These are phyloP conservation scores for Amitus sp. DNA, from an alignment of 2,888 invertebrate species.

Conservation along the genomic window DNA sequence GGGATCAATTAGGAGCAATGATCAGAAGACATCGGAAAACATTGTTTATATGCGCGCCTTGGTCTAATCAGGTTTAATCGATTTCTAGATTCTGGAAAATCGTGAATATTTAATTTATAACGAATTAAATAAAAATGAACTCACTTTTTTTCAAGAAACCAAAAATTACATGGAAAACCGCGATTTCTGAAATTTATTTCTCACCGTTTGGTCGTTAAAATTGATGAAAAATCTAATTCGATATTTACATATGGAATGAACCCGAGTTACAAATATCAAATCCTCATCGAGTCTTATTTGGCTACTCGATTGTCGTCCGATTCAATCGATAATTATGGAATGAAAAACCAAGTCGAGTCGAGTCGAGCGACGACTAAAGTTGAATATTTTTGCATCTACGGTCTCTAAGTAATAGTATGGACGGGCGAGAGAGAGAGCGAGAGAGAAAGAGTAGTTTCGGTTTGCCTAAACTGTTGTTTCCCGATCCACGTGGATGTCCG, in stretches of 20 bases:
- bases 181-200: too few relatives aligned
- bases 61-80: too few relatives aligned
- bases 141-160: too few relatives aligned
- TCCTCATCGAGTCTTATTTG: not conserved
- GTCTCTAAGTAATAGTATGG: slow-evolving; percentile 48
- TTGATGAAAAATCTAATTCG: not conserved
- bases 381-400: not conserved
- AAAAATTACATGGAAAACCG: too few relatives aligned
- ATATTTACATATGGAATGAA: slow-evolving; percentile 1
- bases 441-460: slow-evolving; percentile 54
- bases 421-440: too few relatives aligned
- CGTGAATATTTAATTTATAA: too few relatives aligned
- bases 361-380: not conserved
- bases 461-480: slow-evolving; percentile 82
- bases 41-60: too few relatives aligned
- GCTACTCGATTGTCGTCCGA: not conserved
- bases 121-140: too few relatives aligned
- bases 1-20: too few relatives aligned
- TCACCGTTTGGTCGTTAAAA: slow-evolving; percentile 1
- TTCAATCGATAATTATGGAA: not conserved
- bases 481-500: slow-evolving; percentile 92
- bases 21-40: too few relatives aligned
- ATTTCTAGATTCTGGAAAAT: too few relatives aligned
- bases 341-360: not conserved
- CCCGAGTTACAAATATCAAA: too few relatives aligned